These are phyloP conservation scores for Brassicogethes aeneus DNA, from an alignment of 2,888 invertebrate species.

Conservation along the genomic window DNA sequence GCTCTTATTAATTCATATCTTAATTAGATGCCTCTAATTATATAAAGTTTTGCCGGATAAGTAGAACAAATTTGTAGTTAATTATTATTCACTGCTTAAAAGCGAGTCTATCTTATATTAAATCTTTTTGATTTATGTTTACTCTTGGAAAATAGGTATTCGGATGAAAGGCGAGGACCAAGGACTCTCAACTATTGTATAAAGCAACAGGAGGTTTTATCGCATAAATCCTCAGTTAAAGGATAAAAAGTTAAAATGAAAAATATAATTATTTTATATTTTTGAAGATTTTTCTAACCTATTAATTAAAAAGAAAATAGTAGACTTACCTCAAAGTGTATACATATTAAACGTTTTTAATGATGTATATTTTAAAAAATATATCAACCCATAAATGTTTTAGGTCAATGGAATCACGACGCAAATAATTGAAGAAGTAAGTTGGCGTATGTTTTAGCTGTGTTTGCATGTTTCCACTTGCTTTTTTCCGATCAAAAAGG, in stretches of 20 bases:
- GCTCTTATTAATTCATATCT: neutral
- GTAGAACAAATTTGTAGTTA: neutral
- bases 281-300: no score
- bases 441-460: constrained; percentile 10
- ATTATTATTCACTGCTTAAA: neutral
- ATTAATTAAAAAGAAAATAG: no score
- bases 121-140: neutral
- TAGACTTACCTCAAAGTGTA: no score
- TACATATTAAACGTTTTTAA: no score
- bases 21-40: neutral
- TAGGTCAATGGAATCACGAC: no score
- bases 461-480: constrained; percentile 12
- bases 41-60: neutral
- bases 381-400: no score
- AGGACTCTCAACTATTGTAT: neutral
- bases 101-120: neutral
- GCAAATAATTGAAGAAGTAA: constrained; percentile 16
- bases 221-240: no score
- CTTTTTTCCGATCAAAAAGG: constrained; percentile 5
- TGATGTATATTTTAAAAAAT: no score
- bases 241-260: no score
- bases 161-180: no score
- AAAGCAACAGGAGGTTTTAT: neutral
- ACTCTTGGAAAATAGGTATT: neutral
- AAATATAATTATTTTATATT: no score